Percentiles rank a stretch among this genome's conserved stretches.
Evolutionary conservation across 2,888 invertebrate species (phyloP).

Genomic region (Resseliella maxima): DNA sequence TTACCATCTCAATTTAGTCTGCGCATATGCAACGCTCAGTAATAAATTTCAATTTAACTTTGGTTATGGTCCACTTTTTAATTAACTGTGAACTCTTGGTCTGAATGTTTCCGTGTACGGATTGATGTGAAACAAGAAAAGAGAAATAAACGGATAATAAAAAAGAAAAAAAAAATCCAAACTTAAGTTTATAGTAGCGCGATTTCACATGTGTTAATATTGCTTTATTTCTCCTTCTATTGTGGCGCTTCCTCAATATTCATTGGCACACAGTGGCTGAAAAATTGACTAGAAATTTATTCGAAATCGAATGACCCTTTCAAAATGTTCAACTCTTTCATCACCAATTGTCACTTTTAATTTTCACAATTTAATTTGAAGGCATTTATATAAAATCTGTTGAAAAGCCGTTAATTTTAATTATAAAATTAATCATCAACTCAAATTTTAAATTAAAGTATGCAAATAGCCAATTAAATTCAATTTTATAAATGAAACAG

Average conservation of each 20-base stretch:
- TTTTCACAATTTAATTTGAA: not conserved
- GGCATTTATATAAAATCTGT: not conserved
- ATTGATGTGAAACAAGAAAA: not conserved
- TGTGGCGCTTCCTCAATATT: not conserved
- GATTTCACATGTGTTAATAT: not conserved
- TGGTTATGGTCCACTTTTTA: constrained; percentile 44
- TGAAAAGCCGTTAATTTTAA: not conserved
- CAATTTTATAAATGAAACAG: too few species aligned
- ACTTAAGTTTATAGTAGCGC: not conserved
- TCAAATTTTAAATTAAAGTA: not conserved
- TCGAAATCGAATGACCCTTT: not conserved
- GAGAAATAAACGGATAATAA: not conserved
- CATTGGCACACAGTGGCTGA: not conserved
- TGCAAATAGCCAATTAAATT: not conserved
- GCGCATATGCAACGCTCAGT: constrained; percentile 6
- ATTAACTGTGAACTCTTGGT: constrained; percentile 47
- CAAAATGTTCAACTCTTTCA: not conserved
- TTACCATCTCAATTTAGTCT: not conserved
- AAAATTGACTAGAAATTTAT: not conserved
- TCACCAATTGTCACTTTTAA: not conserved
- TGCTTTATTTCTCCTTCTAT: not conserved
- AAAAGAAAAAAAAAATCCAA: not conserved
- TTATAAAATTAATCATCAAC: not conserved
- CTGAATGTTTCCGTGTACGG: not conserved
- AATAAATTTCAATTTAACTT: constrained; percentile 42